Base-by-base conservation (phyloP, 1,140 invertebrate species). In the Aphelinus certus region DNA sequence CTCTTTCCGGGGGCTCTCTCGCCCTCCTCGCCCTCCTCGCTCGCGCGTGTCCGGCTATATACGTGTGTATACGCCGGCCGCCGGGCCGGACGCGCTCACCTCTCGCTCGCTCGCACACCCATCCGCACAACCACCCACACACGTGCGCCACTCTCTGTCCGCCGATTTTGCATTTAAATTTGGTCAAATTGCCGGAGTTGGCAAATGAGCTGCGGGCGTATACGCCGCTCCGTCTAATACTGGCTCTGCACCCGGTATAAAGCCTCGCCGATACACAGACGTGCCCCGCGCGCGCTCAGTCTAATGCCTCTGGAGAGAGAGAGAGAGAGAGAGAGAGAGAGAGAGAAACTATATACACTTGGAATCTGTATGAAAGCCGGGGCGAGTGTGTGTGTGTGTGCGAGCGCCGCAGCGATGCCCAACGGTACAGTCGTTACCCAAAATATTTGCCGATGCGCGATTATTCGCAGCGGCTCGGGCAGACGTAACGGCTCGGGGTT, bases 121-220 rank as follows among this genome's bases (percentile, higher is more conserved):
- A 26, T 26, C 26, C 26, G 51, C 9, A 9, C 9, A 75, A 72
- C 71, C 64, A 45, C 43, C 4, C n/a, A 26, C 45, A 57, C 48
- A 53, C 43, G 47, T 55, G 51, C 53, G 53, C 47, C 26, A 26
- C 26, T 26, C 26, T 26, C 76, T 63, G 60, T 72, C 79, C 78
- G 81, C 83, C 84, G 85, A 86, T 86, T 86, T 86, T 86, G 84
- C 85, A 86, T 86, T 86, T 85, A 86, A 86, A 86, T 86, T 86
- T 86, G 81, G 83, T 83, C 85, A 86, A 86, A 85, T 86, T 85
- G 80, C 83, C 84, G 79, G 83, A 86, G 83, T 86, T 85, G 83
- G 84, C 85, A 86, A 86, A 86, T 86, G 85, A 86, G 85, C 85
- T 85, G 85, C 81, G 82, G 83, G 83, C 81, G 83, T 81, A 26